phyloP scores from a whole-genome alignment of 2,797 vertebrate genomes.

The Cyprinella venusta region DNA sequence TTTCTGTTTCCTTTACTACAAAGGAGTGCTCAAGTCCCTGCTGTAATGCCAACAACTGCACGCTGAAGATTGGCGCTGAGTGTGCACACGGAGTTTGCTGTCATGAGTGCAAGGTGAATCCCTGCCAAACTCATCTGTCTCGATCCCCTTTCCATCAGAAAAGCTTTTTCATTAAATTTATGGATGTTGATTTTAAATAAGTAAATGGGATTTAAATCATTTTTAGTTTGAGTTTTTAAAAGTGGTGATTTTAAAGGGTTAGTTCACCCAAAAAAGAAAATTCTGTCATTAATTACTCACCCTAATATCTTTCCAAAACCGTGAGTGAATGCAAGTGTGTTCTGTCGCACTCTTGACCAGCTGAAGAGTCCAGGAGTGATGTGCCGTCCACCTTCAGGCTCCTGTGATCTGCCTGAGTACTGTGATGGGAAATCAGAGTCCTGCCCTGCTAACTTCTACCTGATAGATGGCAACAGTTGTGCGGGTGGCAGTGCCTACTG shows the following conservation, averaged over 20 bases:
- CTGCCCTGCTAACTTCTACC: conserved; percentile 93
- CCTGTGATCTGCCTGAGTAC: conserved; percentile 93
- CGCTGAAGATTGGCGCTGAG: conserved; percentile 86
- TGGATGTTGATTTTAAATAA: not conserved
- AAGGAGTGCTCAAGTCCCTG: conserved; percentile 95
- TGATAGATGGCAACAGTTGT: conserved; percentile 87
- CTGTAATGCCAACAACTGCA: conserved; percentile 93
- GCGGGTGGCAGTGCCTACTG: conserved; percentile 86
- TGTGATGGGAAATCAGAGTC: conserved; percentile 89
- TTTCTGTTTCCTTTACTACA: conserved; percentile 21
- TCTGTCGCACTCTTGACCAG: conserved; percentile 67
- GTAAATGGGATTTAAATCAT: not conserved
- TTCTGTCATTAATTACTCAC: too few species aligned
- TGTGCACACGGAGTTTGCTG: conserved; percentile 97
- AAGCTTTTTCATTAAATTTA: not conserved
- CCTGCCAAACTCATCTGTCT: not conserved
- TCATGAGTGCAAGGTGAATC: conserved; percentile 88
- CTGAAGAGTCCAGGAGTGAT: conserved; percentile 85
- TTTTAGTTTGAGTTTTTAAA: not conserved
- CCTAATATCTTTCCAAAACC: too few species aligned
- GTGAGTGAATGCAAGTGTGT: not conserved
- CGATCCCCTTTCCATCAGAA: not conserved
- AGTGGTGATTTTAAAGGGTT: not conserved
- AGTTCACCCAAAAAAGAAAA: not conserved
- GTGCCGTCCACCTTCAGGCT: conserved; percentile 83